Percentiles rank a stretch among this genome's conserved stretches.
These are phyloP conservation scores for Volucella inflata DNA, from an alignment of 2,888 invertebrate genomes.

Conservation along the genomic window DNA sequence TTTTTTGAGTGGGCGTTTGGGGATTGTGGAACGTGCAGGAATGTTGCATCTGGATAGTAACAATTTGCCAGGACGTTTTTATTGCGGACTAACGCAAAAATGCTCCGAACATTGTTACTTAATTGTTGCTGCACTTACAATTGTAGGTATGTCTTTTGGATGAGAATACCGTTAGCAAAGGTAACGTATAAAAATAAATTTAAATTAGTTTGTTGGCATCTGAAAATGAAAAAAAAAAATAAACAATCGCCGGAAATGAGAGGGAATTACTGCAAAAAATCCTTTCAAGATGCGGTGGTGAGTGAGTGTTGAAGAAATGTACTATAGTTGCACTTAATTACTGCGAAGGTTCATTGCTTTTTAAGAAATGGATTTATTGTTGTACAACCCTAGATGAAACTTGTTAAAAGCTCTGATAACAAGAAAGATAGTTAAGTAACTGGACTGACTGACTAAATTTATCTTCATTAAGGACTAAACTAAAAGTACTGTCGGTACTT, in stretches of 20 bases:
- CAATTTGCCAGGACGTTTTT: constrained; percentile 61
- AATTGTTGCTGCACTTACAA: constrained; percentile 34
- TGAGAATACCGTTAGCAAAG: constrained; percentile 10
- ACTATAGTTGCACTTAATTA: constrained; percentile 13
- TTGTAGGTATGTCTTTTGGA: neutral
- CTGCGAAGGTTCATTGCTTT: constrained; percentile 7
- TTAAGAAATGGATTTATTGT: neutral
- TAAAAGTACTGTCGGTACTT: too few relatives aligned
- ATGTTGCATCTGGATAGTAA: constrained; percentile 37
- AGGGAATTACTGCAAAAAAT: constrained; percentile 12
- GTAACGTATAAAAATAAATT: constrained; percentile 44
- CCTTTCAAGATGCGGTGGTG: neutral
- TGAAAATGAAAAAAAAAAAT: neutral
- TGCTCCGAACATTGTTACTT: constrained; percentile 63
- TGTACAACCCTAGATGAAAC: too few relatives aligned
- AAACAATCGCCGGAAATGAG: constrained; percentile 36
- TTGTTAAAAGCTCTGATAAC: too few relatives aligned
- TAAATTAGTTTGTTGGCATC: constrained; percentile 51
- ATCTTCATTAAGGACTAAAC: too few relatives aligned
- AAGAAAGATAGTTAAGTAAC: too few relatives aligned
- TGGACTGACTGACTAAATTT: too few relatives aligned
- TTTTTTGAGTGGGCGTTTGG: constrained; percentile 12
- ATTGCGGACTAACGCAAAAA: constrained; percentile 52
- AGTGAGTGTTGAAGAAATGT: neutral
- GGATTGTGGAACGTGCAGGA: constrained; percentile 35